Evolutionary conservation across 2,113 vertebrate species (phyloP), one percentile per base, ranked within the genome.

Genomic region (Falco punctatus): DNA sequence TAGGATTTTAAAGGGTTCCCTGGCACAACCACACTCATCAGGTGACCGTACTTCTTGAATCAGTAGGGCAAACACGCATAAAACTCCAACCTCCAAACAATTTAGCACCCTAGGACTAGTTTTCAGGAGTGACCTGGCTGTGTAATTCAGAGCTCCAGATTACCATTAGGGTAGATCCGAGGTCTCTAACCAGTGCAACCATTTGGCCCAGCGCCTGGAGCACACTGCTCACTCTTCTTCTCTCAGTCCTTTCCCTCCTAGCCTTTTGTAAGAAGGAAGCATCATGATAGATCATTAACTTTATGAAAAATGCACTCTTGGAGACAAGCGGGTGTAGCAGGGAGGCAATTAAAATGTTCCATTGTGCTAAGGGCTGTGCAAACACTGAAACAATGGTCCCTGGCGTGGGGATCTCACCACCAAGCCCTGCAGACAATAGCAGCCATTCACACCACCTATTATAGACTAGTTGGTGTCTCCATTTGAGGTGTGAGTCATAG

Each of bases 301-400:
- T 67, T 86, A 81, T 42, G 84, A 97, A 96, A 94, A 95, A 96
- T 82, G 51, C 5, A 2, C 51, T 81, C 35, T 84, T 2, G 2
- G 91, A 96, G 74, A 79, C 70, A 72, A 91, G 66, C 0, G 11
- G n/a, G 81, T 92, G 89, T 87, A 81, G 22, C 6, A 4, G 30
- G 55, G 84, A 96, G 81, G 81, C 91, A 96, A 96, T 93, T 93
- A 95, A 91, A 95, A 69, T 80, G 58, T 91, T 94, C 92, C 70
- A 85, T 96, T 95, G 88, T 95, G 77, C 57, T 93, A 54, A 88
- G 52, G 5, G 0, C 92, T 81, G n/a, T 67, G 57, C 79, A 78
- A 90, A 90, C 49, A 84, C 51, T 69, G 86, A 94, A 92, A 96
- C 88, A 89, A 92, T 81, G 65, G 88, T 92, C 96, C 69, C 77